phyloP scores from a whole-genome alignment of 1,140 invertebrate genomes.

The Meteorus sp. region DNA sequence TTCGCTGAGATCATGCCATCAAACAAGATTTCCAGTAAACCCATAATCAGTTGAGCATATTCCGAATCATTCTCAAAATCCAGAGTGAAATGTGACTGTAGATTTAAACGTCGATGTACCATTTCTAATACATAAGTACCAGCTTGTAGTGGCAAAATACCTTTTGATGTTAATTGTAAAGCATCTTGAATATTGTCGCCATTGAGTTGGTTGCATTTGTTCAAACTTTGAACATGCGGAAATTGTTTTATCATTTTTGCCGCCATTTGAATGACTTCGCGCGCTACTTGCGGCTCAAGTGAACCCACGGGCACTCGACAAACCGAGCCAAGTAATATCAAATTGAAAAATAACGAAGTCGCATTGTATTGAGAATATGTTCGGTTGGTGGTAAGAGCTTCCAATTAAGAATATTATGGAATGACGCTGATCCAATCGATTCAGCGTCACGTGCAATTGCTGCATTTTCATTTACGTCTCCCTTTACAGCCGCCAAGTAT shows the following conservation, averaged over 20 bases:
- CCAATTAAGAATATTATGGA: constrained; percentile 49
- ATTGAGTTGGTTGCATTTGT: constrained; percentile 45
- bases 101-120: constrained; percentile 49
- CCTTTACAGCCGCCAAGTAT: constrained; percentile 47
- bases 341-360: constrained; percentile 49
- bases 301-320: constrained; percentile 48
- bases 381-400: constrained; percentile 41
- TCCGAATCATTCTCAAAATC: constrained; percentile 47
- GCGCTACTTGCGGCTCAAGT: constrained; percentile 35
- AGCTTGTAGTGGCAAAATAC: constrained; percentile 48
- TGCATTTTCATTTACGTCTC: too few relatives aligned
- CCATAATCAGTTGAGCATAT: constrained; percentile 44
- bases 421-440: constrained; percentile 42
- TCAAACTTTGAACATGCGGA: constrained; percentile 34
- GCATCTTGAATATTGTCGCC: constrained; percentile 45
- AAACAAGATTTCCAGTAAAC: constrained; percentile 49
- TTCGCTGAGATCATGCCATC: constrained; percentile 36
- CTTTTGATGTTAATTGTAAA: constrained; percentile 38
- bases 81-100: constrained; percentile 40
- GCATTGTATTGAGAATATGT: constrained; percentile 43
- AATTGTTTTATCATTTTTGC: constrained; percentile 45
- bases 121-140: constrained; percentile 53
- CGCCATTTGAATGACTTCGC: constrained; percentile 48
- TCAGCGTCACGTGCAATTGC: constrained; percentile 43
- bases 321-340: constrained; percentile 51